Conservation (phyloP, 2,113 vertebrate species). For the Bubo blakistoni region DNA sequence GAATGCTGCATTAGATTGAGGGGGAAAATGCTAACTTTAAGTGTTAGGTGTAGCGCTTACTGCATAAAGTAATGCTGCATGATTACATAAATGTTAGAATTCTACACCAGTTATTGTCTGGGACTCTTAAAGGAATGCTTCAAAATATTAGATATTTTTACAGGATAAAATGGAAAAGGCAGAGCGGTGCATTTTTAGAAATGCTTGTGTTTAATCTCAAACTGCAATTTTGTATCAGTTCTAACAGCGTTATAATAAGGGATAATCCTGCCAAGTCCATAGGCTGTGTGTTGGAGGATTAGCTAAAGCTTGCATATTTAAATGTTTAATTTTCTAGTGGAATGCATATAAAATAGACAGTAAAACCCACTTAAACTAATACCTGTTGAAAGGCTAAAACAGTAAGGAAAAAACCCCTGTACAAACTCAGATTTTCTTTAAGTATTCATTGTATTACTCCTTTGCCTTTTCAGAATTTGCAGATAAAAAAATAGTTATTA, state of each 20-base stretch:
- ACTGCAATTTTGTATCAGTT: constrained; percentile 61
- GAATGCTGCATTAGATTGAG: not conserved
- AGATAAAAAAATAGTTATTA: not conserved
- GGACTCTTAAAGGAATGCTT: not conserved
- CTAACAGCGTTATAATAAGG: constrained; percentile 64
- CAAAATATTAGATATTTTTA: not conserved
- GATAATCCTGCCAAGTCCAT: constrained; percentile 68
- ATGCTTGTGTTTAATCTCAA: constrained; percentile 51
- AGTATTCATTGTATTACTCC: not conserved
- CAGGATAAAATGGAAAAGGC: not conserved
- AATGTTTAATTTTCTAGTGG: constrained; percentile 62
- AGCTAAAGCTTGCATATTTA: constrained; percentile 69
- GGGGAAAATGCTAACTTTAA: not conserved
- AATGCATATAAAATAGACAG: constrained; percentile 59
- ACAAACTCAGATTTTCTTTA: not conserved
- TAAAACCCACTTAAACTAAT: constrained; percentile 60
- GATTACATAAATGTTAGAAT: not conserved
- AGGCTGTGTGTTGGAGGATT: constrained; percentile 66
- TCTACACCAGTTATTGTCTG: not conserved
- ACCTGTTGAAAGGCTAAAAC: constrained; percentile 61
- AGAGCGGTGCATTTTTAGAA: constrained; percentile 31
- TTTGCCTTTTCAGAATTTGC: not conserved
- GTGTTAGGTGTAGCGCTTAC: not conserved
- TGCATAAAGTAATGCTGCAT: not conserved
- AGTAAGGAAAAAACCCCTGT: not conserved